Base-by-base conservation (phyloP, 2,888 invertebrate genomes). In the Linhomoeus sp. region DNA sequence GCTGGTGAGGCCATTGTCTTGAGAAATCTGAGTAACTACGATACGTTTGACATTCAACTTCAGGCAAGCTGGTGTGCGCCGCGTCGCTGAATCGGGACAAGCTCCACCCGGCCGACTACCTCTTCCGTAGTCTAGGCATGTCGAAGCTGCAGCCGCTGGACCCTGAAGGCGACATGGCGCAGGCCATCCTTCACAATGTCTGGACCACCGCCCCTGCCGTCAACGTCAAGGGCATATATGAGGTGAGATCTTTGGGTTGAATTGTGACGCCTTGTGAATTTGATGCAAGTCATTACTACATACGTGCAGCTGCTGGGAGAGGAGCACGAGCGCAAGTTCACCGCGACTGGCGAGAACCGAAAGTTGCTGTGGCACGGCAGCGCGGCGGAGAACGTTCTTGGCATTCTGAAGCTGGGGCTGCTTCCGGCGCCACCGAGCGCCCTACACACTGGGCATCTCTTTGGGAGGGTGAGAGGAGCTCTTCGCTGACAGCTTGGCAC, bases 361-460 rank as follows among this genome's bases (percentile, higher is more conserved):
- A 9, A 9, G 23, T 22, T 40, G 40, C 58, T 73, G 39, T 73
- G 71, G 69, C 73, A 73, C 56, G 72, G 73, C 48, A 72, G 69
- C 36, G 61, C 60, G 29, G 60, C 66, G 22, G 63, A 64, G 19
- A 72, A 73, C 55, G 54, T 73, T 39, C 59, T 73, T 41, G 67
- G 70, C 47, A 72, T 73, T 51, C 58, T 73, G 19, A 59, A 60
- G 41, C 56, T 64, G 33, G 73, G 73, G 17, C 63, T 73, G 26
- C 62, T 69, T 37, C 61, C 70, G 2, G 64, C 70, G 22, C 72
- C 72, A 1, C 57, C 66, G 9, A 67, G 65, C 45, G 66, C 66
- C 2, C 58, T 62, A 3, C 58, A 62, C 14, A 64, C 65, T 43
- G 72, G 71, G 22, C 59, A 64, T 50, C 49, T 64, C 17, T 68